Evolutionary conservation across 2,888 invertebrate genomes (phyloP), one percentile per base, ranked within the genome.

Genomic region (Galeruca laticollis): DNA sequence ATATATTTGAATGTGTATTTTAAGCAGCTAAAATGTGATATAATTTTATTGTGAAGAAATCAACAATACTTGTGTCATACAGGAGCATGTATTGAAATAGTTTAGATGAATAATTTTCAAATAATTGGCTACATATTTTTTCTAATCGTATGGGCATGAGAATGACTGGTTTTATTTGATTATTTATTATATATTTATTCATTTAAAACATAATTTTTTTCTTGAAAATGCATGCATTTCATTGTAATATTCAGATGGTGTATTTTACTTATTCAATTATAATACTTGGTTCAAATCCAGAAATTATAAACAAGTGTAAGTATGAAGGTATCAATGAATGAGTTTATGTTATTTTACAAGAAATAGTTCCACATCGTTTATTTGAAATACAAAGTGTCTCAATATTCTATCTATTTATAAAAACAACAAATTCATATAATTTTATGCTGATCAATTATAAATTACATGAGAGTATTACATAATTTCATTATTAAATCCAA

Each of bases 61-160:
- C 15, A 11, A 11, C 37, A 37, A 47, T 21, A 4, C 8, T 43
- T 43, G n/a, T 52, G n/a, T 20, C 5, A 52, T 20, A 21, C 3
- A 2, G 11, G 10, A 20, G 21, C 21, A 52, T 21, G 3, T 13
- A 21, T 8, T 35, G 11, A 10, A 57, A 57, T 62, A 52, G 62
- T 62, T 62, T 62, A 52, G 37, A 62, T 21, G 52, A 31, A 10
- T 33, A 47, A 26, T 21, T 52, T 60, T 31, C 13, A 31, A 49
- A 49, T 60, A 60, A 60, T 47, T 11, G 49, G 18, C 60, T 49
- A 60, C 60, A 49, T 60, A 49, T 68, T 49, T 64, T 64, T 60
- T 62, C 37, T 60, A 69, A 67, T 69, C 57, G 18, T 49, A 5
- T 60, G 5, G 21, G 40, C 57, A 52, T 65, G 65, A 20, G 52